A percentile compares a stretch with the other conserved stretches of the same genome.
Evolutionary conservation across 2,113 vertebrate genomes (phyloP).

Genomic region (Cariama cristata): DNA sequence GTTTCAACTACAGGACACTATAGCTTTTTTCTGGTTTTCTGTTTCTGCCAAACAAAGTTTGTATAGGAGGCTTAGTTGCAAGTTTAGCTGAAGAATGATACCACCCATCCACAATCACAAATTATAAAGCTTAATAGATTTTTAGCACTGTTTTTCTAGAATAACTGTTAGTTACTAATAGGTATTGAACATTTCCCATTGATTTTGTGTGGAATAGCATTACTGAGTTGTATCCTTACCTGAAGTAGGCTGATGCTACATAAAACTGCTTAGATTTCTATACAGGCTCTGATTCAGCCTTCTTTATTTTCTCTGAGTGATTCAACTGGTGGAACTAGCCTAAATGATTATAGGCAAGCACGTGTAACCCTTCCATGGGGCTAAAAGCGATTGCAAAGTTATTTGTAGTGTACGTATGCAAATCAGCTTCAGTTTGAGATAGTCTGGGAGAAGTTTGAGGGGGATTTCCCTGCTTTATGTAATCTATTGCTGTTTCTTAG

Average conservation of each 20-base stretch:
- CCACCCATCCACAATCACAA: neutral
- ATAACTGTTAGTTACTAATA: neutral
- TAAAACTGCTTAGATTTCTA: neutral
- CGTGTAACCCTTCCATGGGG: neutral
- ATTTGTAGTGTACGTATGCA: neutral
- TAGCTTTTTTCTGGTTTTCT: neutral
- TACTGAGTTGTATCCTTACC: neutral
- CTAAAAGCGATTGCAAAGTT: neutral
- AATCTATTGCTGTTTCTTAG: slow-evolving; percentile 6
- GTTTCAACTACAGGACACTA: neutral
- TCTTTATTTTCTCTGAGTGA: neutral
- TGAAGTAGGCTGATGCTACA: neutral
- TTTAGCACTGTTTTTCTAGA: neutral
- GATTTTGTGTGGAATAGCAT: neutral
- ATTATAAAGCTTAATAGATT: neutral
- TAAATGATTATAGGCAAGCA: neutral
- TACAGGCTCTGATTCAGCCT: neutral
- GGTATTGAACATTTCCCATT: neutral
- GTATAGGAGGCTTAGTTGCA: neutral
- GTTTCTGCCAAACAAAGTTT: neutral
- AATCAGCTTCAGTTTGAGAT: slow-evolving; percentile 17
- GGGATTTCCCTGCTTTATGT: slow-evolving; percentile 58
- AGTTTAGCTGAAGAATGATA: neutral
- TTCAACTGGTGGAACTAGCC: neutral
- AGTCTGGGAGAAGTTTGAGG: neutral